Percentiles rank a stretch among this genome's conserved stretches.
Conservation (phyloP, 1,140 invertebrate genomes). For the Tachypleus tridentatus region DNA sequence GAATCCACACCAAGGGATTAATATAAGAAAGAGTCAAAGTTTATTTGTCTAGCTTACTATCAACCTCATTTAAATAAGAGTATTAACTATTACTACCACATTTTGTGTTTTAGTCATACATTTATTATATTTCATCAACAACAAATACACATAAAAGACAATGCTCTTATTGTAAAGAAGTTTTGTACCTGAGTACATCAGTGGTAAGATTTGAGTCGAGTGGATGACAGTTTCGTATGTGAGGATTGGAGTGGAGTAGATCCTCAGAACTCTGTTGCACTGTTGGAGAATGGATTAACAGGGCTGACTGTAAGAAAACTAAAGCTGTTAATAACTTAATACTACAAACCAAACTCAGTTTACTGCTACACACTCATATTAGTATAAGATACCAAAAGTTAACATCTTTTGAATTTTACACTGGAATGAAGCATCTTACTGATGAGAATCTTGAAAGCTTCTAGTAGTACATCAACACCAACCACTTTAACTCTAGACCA, state of each 20-base stretch:
- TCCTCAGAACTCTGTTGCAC: conserved; percentile 64
- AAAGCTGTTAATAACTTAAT: conserved; percentile 5
- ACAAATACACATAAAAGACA: no score
- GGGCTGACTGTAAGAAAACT: conserved; percentile 51
- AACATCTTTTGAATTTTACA: no score
- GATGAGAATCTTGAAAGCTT: neutral
- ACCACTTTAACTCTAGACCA: neutral
- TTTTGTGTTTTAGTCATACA: no score
- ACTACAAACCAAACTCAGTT: neutral
- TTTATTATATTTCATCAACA: no score
- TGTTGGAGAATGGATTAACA: conserved; percentile 84
- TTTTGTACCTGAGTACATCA: conserved; percentile 76
- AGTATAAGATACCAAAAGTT: neutral
- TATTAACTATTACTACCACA: no score
- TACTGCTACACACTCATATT: conserved; percentile 5
- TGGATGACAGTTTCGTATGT: conserved; percentile 64
- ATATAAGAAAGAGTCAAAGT: no score
- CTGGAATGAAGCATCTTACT: neutral
- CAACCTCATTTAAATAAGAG: no score
- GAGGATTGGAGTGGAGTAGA: conserved; percentile 49
- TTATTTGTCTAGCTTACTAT: no score
- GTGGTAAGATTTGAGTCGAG: conserved; percentile 88
- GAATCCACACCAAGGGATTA: no score
- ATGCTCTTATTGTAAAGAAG: no score
- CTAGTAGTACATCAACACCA: neutral